Base-by-base conservation (phyloP, 1,140 invertebrate species). In the Schmidtea mediterranea region DNA sequence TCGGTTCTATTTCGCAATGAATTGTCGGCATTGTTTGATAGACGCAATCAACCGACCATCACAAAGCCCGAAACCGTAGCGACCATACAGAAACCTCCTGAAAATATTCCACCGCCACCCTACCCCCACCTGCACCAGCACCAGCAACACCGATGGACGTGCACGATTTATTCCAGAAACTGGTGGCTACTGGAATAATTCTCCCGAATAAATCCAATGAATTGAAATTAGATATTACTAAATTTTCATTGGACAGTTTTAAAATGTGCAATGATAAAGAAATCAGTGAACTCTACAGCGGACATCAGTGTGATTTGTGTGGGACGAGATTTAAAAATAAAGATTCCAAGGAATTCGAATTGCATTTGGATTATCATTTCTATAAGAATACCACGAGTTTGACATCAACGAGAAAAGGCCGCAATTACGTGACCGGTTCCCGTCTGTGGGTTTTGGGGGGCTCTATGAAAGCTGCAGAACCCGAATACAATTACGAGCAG, bases 341-440 rank as follows among this genome's bases (percentile, higher is more conserved):
- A 45, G 15, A 15, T 24, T 21, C 43, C 43, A 15, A 15, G n/a
- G 43, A 45, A 13, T 45, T 19, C n/a, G 43, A 15, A 5, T 8
- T 19, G 43, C 43, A 45, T 45, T 21, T 45, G n/a, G 43, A 45
- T 24, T 45, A 45, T 24, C 43, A 45, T 24, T 45, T 45, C 23
- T 19, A 19, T 22, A 16, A 21, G n/a, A 45, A 45, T 45, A 21
- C 43, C 9, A 32, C 26, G 10, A 32, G 26, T 45, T 21, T 45
- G 18, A 45, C 43, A 2, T 45, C 43, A 21, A 21, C 43, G 12
- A 16, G n/a, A 45, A 15, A 19, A 21, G 43, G 15, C 18, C 15
- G 43, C 19, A 21, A 19, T 21, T 19, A 13, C 18, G 21, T 45
- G 6, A 8, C 23, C 6, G 43, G 43, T 45, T 22, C 23, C 18